These are phyloP conservation scores for Rhynchopsitta pachyrhyncha DNA, from an alignment of 2,113 vertebrate species.

Conservation along the genomic window DNA sequence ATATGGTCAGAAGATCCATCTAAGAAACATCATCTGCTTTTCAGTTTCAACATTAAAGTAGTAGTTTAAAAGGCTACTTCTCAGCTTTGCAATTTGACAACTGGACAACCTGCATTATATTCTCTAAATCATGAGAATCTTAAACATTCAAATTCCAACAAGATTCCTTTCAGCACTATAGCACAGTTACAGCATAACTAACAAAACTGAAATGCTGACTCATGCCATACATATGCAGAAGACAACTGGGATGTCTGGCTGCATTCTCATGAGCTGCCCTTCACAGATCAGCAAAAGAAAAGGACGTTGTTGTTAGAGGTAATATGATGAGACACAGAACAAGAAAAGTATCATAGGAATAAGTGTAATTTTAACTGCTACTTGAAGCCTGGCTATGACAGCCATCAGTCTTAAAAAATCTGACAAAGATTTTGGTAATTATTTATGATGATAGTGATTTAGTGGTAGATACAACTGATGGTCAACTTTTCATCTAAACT, in stretches of 20 bases:
- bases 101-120: background rate
- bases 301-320: background rate
- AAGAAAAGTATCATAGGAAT: background rate
- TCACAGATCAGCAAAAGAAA: background rate
- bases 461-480: background rate
- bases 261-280: background rate
- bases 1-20: background rate
- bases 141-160: background rate
- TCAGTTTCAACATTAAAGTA: background rate
- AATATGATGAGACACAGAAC: background rate
- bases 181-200: background rate
- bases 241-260: background rate
- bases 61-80: background rate
- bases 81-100: background rate
- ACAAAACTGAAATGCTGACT: background rate
- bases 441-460: slow-evolving; percentile 13
- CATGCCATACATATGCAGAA: background rate
- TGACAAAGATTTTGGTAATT: background rate
- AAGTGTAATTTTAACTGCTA: background rate
- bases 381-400: slow-evolving; percentile 11
- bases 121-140: background rate
- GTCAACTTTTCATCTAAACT: background rate
- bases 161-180: background rate
- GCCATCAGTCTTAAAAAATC: background rate
- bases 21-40: background rate